A percentile compares a stretch with the other conserved stretches of the same genome.
These are phyloP conservation scores for Trematocara marginatum DNA, from an alignment of 2,113 vertebrate genomes.

Conservation along the genomic window DNA sequence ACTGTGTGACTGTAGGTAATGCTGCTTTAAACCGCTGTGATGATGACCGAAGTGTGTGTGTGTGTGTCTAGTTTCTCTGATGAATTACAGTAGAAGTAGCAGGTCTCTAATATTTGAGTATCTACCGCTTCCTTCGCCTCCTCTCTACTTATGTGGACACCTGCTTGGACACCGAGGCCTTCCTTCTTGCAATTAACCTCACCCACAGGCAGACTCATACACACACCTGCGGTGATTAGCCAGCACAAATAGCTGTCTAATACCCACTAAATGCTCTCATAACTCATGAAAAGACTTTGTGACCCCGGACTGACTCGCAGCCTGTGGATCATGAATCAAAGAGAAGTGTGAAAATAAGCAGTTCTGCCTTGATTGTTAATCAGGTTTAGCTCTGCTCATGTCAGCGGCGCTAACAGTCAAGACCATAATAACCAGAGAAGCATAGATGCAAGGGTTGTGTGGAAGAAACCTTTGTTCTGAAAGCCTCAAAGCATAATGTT, in stretches of 20 bases:
- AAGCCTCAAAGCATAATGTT: not conserved
- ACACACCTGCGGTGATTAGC: constrained; percentile 55
- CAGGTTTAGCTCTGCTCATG: constrained; percentile 5
- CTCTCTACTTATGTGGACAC: not conserved
- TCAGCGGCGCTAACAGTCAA: not conserved
- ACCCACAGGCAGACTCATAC: constrained; percentile 31
- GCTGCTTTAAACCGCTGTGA: not conserved
- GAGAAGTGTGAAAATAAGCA: constrained; percentile 38
- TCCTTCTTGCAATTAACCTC: constrained; percentile 69
- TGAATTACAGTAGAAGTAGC: not conserved
- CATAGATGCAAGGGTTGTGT: not conserved
- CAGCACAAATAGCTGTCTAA: constrained; percentile 47
- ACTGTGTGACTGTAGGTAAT: not conserved
- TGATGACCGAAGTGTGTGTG: not conserved
- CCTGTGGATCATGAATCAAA: constrained; percentile 42
- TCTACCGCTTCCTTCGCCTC: not conserved
- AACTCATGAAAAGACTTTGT: constrained; percentile 52
- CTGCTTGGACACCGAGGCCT: constrained; percentile 23
- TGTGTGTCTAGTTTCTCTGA: not conserved
- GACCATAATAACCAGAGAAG: not conserved
- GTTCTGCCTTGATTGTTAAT: constrained; percentile 42
- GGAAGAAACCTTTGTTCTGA: not conserved
- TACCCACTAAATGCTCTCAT: constrained; percentile 56
- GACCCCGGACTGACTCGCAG: constrained; percentile 40
- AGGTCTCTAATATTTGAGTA: constrained; percentile 12